A percentile compares a stretch with the other conserved stretches of the same genome.
phyloP scores from a whole-genome alignment of 2,888 invertebrate species.

The Myathropa florea region DNA sequence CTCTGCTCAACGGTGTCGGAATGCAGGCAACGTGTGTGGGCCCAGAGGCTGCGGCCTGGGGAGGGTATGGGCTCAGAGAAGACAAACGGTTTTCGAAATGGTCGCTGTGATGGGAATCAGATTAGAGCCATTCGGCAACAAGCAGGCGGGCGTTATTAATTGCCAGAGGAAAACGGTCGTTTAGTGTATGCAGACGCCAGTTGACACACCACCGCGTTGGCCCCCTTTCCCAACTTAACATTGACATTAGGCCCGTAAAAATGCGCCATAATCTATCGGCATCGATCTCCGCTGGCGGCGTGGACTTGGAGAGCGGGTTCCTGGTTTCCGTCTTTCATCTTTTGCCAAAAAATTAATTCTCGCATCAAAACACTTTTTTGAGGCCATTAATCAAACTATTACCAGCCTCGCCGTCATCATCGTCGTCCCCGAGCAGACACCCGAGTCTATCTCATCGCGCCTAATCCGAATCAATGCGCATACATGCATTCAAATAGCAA shows the following conservation, averaged over 20 bases:
- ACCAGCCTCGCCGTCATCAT: slow-evolving; percentile 42
- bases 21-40: background rate
- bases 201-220: background rate
- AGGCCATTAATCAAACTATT: slow-evolving; percentile 67
- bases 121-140: too few species aligned
- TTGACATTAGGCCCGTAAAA: slow-evolving; percentile 48
- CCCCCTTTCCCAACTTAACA: slow-evolving; percentile 24
- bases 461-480: slow-evolving; percentile 68
- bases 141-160: too few species aligned
- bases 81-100: too few species aligned
- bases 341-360: slow-evolving; percentile 67
- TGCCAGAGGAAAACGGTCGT: too few species aligned
- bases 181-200: too few species aligned
- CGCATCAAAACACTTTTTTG: slow-evolving; percentile 60
- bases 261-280: background rate
- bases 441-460: slow-evolving; percentile 50
- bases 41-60: background rate
- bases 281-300: slow-evolving; percentile 19
- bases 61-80: too few species aligned
- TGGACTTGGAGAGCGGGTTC: background rate
- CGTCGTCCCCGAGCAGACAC: slow-evolving; percentile 47
- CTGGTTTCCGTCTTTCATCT: slow-evolving; percentile 49
- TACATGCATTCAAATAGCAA: slow-evolving; percentile 68
- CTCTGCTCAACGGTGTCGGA: background rate
- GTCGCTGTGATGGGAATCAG: too few species aligned